Conservation (phyloP, 1,140 invertebrate genomes). For the Plectrocnemia conspersa region DNA sequence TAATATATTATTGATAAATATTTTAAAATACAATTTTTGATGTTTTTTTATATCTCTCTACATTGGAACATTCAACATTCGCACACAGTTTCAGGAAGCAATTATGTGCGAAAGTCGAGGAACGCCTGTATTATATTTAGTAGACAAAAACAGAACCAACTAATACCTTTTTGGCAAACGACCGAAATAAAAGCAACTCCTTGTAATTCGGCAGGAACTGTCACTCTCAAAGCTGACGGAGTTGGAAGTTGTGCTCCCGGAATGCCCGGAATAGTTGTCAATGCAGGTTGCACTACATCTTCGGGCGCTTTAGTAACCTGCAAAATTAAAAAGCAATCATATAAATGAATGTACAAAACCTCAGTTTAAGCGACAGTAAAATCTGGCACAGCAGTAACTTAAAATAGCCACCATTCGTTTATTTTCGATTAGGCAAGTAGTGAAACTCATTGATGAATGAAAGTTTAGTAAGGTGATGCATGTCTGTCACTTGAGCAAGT, state of each 20-base stretch:
- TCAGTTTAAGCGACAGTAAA: neutral
- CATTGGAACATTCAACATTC: too few relatives aligned
- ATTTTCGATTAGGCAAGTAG: too few relatives aligned
- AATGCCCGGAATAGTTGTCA: slow-evolving; percentile 47
- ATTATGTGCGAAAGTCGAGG: too few relatives aligned
- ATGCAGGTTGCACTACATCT: slow-evolving; percentile 61
- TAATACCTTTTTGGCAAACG: slow-evolving; percentile 79
- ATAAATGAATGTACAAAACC: neutral
- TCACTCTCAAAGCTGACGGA: slow-evolving; percentile 80
- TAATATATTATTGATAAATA: too few relatives aligned
- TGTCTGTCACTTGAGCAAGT: too few relatives aligned
- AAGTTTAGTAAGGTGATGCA: too few relatives aligned
- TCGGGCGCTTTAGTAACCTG: slow-evolving; percentile 84
- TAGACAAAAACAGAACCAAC: neutral
- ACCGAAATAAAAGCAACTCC: slow-evolving; percentile 95
- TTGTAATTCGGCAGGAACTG: slow-evolving; percentile 88
- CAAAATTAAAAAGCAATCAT: slow-evolving; percentile 10
- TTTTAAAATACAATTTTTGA: too few relatives aligned
- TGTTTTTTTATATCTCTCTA: too few relatives aligned
- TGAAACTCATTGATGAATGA: too few relatives aligned
- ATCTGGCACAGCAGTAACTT: neutral
- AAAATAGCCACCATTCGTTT: too few relatives aligned
- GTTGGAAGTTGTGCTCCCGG: slow-evolving; percentile 42
- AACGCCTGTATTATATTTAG: too few relatives aligned
- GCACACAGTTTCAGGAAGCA: too few relatives aligned